These are phyloP conservation scores for Cheirogaleus major DNA, from an alignment of 2,797 vertebrate genomes.

Conservation along the genomic window DNA sequence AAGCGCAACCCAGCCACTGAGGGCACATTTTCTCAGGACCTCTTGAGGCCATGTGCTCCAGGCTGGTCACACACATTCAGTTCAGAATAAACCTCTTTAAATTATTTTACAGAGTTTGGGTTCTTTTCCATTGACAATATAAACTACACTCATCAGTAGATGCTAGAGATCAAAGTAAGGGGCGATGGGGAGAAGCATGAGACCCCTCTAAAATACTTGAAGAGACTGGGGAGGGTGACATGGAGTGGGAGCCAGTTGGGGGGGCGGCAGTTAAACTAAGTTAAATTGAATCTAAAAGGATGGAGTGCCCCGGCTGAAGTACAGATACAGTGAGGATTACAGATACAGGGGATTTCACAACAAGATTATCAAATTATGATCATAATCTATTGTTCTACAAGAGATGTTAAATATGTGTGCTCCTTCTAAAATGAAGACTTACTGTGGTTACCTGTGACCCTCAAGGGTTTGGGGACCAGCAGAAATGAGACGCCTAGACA, in stretches of 20 bases:
- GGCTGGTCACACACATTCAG: too few species aligned
- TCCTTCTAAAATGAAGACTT: not conserved
- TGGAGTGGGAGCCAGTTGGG: not conserved
- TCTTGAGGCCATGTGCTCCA: too few species aligned
- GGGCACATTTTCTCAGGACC: too few species aligned
- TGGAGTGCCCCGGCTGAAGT: accelerated
- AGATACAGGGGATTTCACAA: not conserved
- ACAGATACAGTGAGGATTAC: not conserved
- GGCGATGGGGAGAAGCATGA: not conserved
- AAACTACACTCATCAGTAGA: not conserved
- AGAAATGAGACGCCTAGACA: not conserved
- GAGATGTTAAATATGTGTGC: not conserved
- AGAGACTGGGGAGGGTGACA: not conserved
- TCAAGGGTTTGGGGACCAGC: not conserved
- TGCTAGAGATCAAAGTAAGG: not conserved
- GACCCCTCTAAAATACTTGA: not conserved
- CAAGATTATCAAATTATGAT: not conserved
- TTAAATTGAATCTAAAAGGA: not conserved
- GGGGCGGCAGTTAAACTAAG: not conserved
- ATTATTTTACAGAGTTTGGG: too few species aligned
- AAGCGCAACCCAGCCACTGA: too few species aligned
- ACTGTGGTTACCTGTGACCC: not conserved
- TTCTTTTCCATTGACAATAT: too few species aligned
- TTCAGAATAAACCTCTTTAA: too few species aligned
- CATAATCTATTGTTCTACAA: not conserved